These are phyloP conservation scores for Discoglossus pictus DNA, from an alignment of 2,797 vertebrate genomes.

Conservation along the genomic window DNA sequence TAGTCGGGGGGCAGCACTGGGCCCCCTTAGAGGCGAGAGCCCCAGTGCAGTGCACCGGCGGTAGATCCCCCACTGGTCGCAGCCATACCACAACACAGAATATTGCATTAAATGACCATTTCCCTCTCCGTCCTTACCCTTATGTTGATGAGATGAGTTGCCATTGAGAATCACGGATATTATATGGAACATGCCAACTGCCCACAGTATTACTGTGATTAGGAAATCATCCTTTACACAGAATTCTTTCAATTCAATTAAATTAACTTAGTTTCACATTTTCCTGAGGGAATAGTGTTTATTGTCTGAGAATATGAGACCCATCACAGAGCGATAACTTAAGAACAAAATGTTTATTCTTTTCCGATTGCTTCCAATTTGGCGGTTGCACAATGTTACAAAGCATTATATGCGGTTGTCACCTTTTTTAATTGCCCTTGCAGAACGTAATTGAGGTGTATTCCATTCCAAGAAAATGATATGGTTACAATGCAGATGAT, in stretches of 20 bases:
- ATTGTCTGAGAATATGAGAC: slow-evolving; percentile 18
- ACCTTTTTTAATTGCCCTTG: slow-evolving; percentile 36
- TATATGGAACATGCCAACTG: background rate
- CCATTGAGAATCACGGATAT: too few relatives aligned
- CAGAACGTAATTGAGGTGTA: background rate
- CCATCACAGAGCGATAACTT: slow-evolving; percentile 6
- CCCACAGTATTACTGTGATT: background rate
- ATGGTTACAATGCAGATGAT: slow-evolving; percentile 22
- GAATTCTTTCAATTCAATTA: slow-evolving; percentile 30
- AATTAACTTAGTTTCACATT: slow-evolving; percentile 9
- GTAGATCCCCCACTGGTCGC: too few relatives aligned
- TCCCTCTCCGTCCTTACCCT: background rate
- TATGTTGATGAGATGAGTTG: too few relatives aligned
- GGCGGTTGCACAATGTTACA: background rate
- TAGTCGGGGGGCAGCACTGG: too few relatives aligned
- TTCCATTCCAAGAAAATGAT: slow-evolving; percentile 6
- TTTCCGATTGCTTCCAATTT: background rate
- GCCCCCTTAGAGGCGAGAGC: too few relatives aligned
- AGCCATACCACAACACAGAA: too few relatives aligned
- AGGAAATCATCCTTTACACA: background rate
- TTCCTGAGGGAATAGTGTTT: slow-evolving; percentile 22
- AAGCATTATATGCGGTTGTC: background rate
- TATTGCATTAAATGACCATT: too few relatives aligned
- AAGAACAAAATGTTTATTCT: slow-evolving; percentile 13
- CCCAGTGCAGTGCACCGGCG: too few relatives aligned